Conservation (phyloP, 2,797 vertebrate genomes). For the Trichosurus vulpecula region DNA sequence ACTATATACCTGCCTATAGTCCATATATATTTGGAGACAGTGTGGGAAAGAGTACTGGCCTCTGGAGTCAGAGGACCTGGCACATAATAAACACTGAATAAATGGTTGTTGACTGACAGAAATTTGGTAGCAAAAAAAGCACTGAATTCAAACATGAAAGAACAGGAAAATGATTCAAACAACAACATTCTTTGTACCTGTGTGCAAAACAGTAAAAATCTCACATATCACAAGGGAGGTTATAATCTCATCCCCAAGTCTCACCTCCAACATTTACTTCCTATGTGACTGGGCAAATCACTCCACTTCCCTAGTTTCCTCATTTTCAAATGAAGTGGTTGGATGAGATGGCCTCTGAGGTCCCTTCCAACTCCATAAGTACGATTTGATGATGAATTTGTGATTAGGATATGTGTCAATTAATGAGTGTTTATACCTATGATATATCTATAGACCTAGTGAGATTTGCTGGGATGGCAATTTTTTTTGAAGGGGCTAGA, state of each 20-base stretch:
- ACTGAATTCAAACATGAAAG: neutral
- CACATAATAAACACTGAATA: neutral
- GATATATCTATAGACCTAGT: neutral
- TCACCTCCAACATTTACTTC: neutral
- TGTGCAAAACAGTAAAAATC: neutral
- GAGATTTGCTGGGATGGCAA: neutral
- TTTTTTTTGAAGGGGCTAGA: neutral
- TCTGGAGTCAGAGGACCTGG: neutral
- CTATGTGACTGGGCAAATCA: neutral
- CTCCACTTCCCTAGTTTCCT: neutral
- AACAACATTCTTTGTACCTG: neutral
- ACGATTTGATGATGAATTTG: neutral
- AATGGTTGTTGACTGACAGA: neutral
- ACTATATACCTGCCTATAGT: neutral
- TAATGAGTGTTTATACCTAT: neutral
- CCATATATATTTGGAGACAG: neutral
- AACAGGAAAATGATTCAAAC: neutral
- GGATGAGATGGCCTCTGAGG: neutral
- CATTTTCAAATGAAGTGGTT: neutral
- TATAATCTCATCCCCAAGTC: neutral
- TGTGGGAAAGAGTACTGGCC: neutral
- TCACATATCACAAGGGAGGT: neutral
- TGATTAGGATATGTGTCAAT: neutral
- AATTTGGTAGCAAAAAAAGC: neutral
- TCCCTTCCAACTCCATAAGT: neutral